These are phyloP conservation scores for Colaptes auratus DNA, from an alignment of 2,113 vertebrate species.

Conservation along the genomic window DNA sequence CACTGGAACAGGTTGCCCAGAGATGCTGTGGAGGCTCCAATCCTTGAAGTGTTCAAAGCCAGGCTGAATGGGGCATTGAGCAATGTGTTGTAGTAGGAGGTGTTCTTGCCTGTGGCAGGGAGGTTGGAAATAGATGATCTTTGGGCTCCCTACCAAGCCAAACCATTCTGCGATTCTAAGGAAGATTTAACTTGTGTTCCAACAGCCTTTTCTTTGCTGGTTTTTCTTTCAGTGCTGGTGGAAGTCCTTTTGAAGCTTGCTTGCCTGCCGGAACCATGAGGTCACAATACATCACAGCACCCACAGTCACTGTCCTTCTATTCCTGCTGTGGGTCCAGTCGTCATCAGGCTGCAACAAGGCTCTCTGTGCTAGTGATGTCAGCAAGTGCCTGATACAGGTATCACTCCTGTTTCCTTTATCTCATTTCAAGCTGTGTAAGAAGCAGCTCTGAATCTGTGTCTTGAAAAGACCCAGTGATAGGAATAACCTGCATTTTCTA, in stretches of 20 bases:
- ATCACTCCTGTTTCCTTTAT: background rate
- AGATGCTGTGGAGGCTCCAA: too few relatives aligned
- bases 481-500: background rate
- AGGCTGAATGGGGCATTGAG: too few relatives aligned
- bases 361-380: conserved; percentile 96
- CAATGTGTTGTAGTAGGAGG: too few relatives aligned
- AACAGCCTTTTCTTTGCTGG: background rate
- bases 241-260: background rate
- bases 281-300: conserved; percentile 69
- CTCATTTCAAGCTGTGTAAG: background rate
- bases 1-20: too few relatives aligned
- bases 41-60: too few relatives aligned
- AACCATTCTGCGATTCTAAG: too few relatives aligned
- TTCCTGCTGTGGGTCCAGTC: conserved; percentile 80
- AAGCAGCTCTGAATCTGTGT: background rate
- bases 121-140: too few relatives aligned
- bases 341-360: conserved; percentile 91
- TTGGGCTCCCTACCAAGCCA: too few relatives aligned
- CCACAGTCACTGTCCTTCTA: conserved; percentile 73
- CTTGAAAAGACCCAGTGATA: background rate
- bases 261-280: conserved; percentile 80
- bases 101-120: too few relatives aligned
- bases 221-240: conserved; percentile 46
- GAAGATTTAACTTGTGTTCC: background rate
- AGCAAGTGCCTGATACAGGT: conserved; percentile 99